Evolutionary conservation across 2,888 invertebrate species (phyloP).

Genomic region (Silvanus unidentatus): DNA sequence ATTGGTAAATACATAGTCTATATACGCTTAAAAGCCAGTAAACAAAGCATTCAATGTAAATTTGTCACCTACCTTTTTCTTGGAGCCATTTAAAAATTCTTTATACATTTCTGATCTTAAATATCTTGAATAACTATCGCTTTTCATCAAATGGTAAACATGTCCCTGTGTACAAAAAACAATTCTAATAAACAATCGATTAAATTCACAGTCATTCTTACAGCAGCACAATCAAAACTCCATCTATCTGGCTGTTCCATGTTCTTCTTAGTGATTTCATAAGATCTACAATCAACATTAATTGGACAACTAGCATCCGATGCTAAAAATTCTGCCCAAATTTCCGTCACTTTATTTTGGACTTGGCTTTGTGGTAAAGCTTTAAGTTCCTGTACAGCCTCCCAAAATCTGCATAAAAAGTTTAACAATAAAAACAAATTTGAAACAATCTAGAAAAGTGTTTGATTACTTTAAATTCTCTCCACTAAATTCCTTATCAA

Average conservation of each 20-base stretch:
- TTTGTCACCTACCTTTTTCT: constrained; percentile 77
- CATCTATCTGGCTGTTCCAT: constrained; percentile 81
- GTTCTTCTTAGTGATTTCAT: constrained; percentile 76
- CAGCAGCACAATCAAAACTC: constrained; percentile 96
- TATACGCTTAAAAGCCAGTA: constrained; percentile 3
- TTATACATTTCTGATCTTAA: constrained; percentile 98
- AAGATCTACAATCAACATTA: constrained; percentile 92
- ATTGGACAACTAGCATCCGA: constrained; percentile 93
- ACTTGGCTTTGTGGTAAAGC: constrained; percentile 82
- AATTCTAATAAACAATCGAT: neutral
- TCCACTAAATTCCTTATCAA: constrained; percentile 97
- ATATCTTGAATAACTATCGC: constrained; percentile 96
- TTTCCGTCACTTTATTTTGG: constrained; percentile 72
- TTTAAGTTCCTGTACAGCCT: constrained; percentile 89
- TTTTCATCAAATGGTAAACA: constrained; percentile 98
- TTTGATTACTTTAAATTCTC: constrained; percentile 88
- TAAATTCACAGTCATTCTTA: constrained; percentile 42
- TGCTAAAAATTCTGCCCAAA: constrained; percentile 91
- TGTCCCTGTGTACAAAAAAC: constrained; percentile 67
- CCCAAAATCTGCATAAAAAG: constrained; percentile 71
- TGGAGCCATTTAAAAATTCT: constrained; percentile 90
- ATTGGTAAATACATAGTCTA: neutral
- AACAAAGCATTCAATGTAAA: constrained; percentile 10
- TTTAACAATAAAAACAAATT: too few relatives aligned
- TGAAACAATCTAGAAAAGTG: too few relatives aligned